phyloP scores from a whole-genome alignment of 2,113 vertebrate genomes.

The Cranoglanis bouderius region DNA sequence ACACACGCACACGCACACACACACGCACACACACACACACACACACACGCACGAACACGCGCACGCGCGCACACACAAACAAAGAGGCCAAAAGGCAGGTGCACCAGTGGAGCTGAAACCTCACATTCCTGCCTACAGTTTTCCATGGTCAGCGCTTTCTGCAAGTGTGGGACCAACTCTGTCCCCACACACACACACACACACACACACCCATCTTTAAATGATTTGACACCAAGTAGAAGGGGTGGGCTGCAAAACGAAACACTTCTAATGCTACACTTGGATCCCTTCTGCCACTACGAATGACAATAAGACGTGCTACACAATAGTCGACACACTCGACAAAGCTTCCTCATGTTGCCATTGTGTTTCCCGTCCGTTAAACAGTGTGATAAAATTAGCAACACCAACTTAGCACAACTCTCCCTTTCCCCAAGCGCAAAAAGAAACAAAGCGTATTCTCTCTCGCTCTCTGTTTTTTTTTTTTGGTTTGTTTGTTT shows the following conservation, averaged over 20 bases:
- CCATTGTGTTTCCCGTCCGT: neutral
- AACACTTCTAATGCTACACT: neutral
- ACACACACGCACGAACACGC: slow-evolving; percentile 16
- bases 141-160: slow-evolving; percentile 57
- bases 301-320: neutral
- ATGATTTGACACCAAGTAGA: neutral
- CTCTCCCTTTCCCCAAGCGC: neutral
- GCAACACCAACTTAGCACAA: neutral
- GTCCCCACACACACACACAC: neutral
- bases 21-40: slow-evolving; percentile 24
- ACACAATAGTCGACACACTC: neutral
- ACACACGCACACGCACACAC: slow-evolving; percentile 20
- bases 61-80: slow-evolving; percentile 20
- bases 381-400: neutral
- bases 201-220: slow-evolving; percentile 10
- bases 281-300: neutral
- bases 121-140: slow-evolving; percentile 52
- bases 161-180: slow-evolving; percentile 26
- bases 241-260: neutral
- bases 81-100: slow-evolving; percentile 59
- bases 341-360: neutral
- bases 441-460: neutral
- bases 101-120: slow-evolving; percentile 46
- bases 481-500: too few species aligned
- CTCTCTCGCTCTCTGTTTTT: neutral